These are phyloP conservation scores for Euphonia xanthogaster DNA, from an alignment of 2,797 vertebrate species.

Conservation along the genomic window DNA sequence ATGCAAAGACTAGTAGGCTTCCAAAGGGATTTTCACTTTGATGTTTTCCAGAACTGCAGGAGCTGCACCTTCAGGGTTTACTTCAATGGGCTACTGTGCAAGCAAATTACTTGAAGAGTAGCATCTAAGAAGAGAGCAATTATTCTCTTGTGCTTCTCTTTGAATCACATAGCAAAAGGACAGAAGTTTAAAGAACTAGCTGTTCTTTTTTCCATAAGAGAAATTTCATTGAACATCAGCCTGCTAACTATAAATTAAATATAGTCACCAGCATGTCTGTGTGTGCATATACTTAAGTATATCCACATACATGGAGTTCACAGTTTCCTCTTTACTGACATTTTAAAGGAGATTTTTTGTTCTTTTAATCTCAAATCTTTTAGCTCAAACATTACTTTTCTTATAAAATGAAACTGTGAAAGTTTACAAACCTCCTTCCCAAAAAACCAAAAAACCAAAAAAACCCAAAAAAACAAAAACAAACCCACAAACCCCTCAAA, in stretches of 20 bases:
- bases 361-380: neutral
- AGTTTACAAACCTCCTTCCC: rapidly evolving
- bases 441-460: too few relatives aligned
- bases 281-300: neutral
- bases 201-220: rapidly evolving
- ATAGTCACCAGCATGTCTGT: neutral
- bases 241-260: neutral
- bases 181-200: neutral
- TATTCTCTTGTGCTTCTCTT: neutral
- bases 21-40: neutral
- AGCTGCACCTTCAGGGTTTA: neutral
- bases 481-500: neutral
- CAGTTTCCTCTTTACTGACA: neutral
- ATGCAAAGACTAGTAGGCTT: neutral
- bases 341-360: neutral
- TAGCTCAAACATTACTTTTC: neutral
- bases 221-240: neutral
- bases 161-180: neutral
- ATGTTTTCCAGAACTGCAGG: neutral
- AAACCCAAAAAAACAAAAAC: neutral
- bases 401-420: neutral
- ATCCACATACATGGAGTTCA: neutral
- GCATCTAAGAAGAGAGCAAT: neutral
- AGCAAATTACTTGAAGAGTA: neutral
- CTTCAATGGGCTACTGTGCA: neutral